phyloP scores from a whole-genome alignment of 2,113 vertebrate genomes.

The Machaerirhynchus nigripectus region DNA sequence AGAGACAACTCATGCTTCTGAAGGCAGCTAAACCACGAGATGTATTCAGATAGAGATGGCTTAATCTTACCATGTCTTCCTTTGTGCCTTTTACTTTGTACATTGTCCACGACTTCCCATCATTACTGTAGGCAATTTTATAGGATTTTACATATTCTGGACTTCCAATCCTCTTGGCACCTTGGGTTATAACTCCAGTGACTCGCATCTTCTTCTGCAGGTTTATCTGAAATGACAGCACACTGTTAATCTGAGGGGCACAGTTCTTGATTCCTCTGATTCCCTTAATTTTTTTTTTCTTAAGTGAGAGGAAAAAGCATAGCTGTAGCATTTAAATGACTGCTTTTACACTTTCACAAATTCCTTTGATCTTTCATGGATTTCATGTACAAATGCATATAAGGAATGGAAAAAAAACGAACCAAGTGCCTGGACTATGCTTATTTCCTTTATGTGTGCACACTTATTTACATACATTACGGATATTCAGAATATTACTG shows the following conservation, averaged over 20 bases:
- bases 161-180: conserved; percentile 97
- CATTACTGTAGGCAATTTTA: conserved; percentile 95
- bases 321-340: not conserved
- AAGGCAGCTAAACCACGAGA: not conserved
- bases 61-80: conserved; percentile 89
- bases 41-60: not conserved
- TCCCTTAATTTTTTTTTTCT: not conserved
- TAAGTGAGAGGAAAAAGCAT: not conserved
- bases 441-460: not conserved
- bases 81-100: conserved; percentile 94
- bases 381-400: not conserved
- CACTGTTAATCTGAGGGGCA: not conserved
- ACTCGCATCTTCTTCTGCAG: conserved; percentile 96
- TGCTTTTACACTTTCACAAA: not conserved
- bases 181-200: conserved; percentile 97
- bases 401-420: not conserved
- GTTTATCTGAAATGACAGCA: conserved; percentile 85
- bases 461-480: not conserved
- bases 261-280: not conserved
- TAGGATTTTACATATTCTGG: conserved; percentile 98
- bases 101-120: conserved; percentile 92
- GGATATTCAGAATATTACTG: not conserved
- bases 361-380: not conserved
- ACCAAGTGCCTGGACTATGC: not conserved
- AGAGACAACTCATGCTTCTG: not conserved